Evolutionary conservation across 2,797 vertebrate species (phyloP).

Genomic region (Dallia pectoralis): DNA sequence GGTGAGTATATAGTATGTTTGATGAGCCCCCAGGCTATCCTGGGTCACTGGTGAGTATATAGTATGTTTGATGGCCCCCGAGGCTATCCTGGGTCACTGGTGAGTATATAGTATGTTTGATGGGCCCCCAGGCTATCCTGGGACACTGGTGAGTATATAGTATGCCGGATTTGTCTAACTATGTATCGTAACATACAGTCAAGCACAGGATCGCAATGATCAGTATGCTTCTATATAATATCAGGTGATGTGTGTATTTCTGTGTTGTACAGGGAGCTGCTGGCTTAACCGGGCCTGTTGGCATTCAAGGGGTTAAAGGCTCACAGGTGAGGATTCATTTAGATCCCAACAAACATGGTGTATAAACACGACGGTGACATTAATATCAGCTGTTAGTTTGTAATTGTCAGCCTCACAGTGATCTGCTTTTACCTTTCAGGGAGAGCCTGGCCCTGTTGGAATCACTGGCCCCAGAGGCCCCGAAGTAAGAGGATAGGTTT

Average conservation of each 20-base stretch:
- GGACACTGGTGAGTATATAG: conserved; percentile 60
- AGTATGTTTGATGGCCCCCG: conserved; percentile 54
- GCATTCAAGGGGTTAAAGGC: conserved; percentile 79
- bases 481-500: conserved; percentile 66
- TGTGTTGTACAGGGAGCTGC: conserved; percentile 70
- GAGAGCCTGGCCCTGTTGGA: conserved; percentile 80
- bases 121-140: conserved; percentile 62
- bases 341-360: background rate
- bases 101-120: conserved; percentile 57
- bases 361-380: background rate
- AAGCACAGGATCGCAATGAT: background rate
- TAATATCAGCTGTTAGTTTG: background rate
- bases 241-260: conserved; percentile 4
- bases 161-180: background rate
- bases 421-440: conserved; percentile 64
- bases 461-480: conserved; percentile 73
- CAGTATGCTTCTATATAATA: background rate
- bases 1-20: conserved; percentile 56
- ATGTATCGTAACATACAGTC: background rate
- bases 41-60: conserved; percentile 62
- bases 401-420: background rate
- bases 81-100: conserved; percentile 62
- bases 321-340: conserved; percentile 75
- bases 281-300: conserved; percentile 73
- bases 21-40: conserved; percentile 63